Conservation (phyloP, 2,113 vertebrate genomes). For the human (Homo sapiens) region DNA sequence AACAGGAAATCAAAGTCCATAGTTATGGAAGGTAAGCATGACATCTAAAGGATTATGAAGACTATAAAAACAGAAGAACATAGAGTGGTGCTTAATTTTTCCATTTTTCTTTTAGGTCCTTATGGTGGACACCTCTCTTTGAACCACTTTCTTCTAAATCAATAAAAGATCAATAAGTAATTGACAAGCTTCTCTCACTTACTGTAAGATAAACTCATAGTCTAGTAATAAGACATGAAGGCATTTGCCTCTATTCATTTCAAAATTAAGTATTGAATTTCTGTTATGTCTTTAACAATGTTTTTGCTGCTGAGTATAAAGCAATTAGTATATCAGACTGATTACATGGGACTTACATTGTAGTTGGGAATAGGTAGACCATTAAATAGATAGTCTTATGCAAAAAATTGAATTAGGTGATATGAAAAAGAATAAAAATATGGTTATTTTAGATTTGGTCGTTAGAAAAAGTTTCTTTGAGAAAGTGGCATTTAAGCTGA, state of each 20-base stretch:
- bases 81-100: not conserved
- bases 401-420: not conserved
- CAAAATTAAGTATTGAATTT: not conserved
- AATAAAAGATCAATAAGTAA: not conserved
- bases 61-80: not conserved
- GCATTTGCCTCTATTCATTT: not conserved
- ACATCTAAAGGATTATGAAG: not conserved
- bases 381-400: not conserved
- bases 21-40: not conserved
- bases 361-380: not conserved
- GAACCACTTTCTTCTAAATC: not conserved
- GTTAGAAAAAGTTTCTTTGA: not conserved
- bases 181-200: not conserved
- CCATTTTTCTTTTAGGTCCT: not conserved
- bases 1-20: not conserved
- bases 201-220: not conserved
- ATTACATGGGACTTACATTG: not conserved
- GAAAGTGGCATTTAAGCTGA: not conserved
- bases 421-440: not conserved
- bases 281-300: not conserved
- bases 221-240: not conserved
- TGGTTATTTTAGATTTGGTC: not conserved
- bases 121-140: not conserved
- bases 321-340: not conserved
- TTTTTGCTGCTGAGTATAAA: not conserved